phyloP scores from a whole-genome alignment of 2,113 vertebrate species.

The Actenoides hombroni region DNA sequence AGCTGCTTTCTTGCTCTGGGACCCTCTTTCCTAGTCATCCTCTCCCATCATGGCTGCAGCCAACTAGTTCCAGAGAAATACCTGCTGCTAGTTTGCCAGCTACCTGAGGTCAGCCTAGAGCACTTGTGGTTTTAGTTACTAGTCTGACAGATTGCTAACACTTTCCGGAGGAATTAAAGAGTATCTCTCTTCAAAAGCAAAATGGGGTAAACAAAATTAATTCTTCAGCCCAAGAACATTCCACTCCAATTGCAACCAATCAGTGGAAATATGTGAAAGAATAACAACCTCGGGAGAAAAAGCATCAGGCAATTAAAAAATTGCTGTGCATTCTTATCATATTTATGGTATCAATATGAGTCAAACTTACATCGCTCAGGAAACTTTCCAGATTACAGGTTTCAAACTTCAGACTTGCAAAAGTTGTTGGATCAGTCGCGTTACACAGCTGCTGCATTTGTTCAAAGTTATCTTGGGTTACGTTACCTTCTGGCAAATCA shows the following conservation, averaged over 20 bases:
- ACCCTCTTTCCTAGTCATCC: neutral
- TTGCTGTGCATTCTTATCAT: neutral
- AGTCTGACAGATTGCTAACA: neutral
- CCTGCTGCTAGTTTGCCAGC: neutral
- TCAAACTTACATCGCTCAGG: slow-evolving; percentile 72
- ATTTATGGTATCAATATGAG: neutral
- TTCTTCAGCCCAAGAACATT: neutral
- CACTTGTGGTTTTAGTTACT: neutral
- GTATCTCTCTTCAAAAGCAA: neutral
- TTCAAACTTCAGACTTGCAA: slow-evolving; percentile 67
- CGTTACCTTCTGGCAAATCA: slow-evolving; percentile 74
- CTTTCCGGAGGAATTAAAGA: neutral
- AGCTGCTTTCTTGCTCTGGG: neutral
- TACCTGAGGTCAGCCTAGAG: neutral
- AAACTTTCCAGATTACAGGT: slow-evolving; percentile 72
- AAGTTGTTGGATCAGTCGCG: neutral
- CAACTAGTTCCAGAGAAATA: neutral
- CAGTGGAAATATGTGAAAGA: neutral
- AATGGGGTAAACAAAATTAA: neutral
- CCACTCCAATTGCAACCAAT: neutral
- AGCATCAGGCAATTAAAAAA: neutral
- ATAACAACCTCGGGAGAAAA: neutral
- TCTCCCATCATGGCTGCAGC: neutral
- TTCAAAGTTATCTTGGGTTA: slow-evolving; percentile 77
- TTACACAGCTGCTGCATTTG: slow-evolving; percentile 60